Evolutionary conservation across 1,140 invertebrate genomes (phyloP), one percentile per base, ranked within the genome.

Genomic region (Lepidurus arcticus): DNA sequence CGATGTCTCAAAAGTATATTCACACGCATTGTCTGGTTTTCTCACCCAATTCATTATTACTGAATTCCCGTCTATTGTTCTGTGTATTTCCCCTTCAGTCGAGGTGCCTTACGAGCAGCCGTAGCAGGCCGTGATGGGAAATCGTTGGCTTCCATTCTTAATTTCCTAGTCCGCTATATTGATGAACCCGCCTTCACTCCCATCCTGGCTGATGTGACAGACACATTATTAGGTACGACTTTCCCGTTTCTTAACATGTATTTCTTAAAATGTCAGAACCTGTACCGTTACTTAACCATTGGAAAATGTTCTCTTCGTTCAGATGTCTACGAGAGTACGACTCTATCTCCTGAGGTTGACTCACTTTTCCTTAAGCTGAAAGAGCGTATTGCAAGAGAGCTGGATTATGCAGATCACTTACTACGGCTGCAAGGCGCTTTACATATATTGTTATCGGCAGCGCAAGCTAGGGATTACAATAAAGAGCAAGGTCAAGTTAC

Each of bases 151-250:
- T 83, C 85, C 76, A 86, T 97, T 78, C 83, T 96, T 0, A 89
- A 88, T 80, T 97, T 95, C 85, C 86, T 96, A n/a, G 89, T 88
- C 78, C 90, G 86, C 78, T 87, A 94, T 84, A 86, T 95, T 75
- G 90, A 92, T 74, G 92, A 91, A 83, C 86, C 89, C 73, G 88
- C 90, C 81, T 96, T 93, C 84, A 91, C 90, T 47, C 87, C 89
- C 76, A 88, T 91, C 13, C 82, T 96, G 5, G 86, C 93, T 44
- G 90, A 94, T 86, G 90, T 93, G 42, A 86, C 89, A 44, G 90
- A 91, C 85, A 86, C 90, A 65, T 87, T 95, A 74, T 83, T 95
- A 81, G 92, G 89, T 89, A 85, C 34, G 34, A 83, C 83, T 81
- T 47, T 34, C n/a, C 77, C 34, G 47, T 43, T 74, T 45, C 42